phyloP scores from a whole-genome alignment of 2,888 invertebrate species.

The Cerceris rybyensis region DNA sequence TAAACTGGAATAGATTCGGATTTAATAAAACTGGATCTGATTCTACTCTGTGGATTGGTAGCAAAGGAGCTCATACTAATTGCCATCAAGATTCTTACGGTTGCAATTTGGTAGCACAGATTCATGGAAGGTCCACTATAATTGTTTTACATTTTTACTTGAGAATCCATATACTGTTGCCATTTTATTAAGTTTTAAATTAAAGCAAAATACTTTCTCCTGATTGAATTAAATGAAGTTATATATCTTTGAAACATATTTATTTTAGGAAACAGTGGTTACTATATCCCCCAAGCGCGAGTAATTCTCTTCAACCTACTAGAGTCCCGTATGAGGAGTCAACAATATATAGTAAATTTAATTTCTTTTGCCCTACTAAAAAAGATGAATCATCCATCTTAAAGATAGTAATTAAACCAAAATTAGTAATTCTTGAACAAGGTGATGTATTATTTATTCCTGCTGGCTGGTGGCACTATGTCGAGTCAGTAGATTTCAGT shows the following conservation, averaged over 20 bases:
- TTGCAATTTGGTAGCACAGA: slow-evolving; percentile 94
- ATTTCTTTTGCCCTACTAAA: slow-evolving; percentile 88
- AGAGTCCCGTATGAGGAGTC: slow-evolving; percentile 98
- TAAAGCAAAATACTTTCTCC: background rate
- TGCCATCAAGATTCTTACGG: slow-evolving; percentile 98
- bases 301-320: slow-evolving; percentile 87
- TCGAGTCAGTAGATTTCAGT: slow-evolving; percentile 86
- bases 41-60: slow-evolving; percentile 94
- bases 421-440: slow-evolving; percentile 87
- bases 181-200: too few species aligned
- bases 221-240: too few species aligned
- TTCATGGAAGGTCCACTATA: slow-evolving; percentile 88
- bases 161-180: too few species aligned
- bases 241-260: background rate
- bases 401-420: slow-evolving; percentile 80
- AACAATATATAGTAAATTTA: slow-evolving; percentile 93
- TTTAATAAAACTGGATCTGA: slow-evolving; percentile 87
- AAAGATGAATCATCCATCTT: slow-evolving; percentile 83
- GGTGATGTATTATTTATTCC: slow-evolving; percentile 96
- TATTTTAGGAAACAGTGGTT: slow-evolving; percentile 91
- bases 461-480: slow-evolving; percentile 98
- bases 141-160: background rate
- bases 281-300: slow-evolving; percentile 91
- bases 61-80: slow-evolving; percentile 93
- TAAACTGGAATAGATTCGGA: slow-evolving; percentile 88